Percentiles rank a stretch among this genome's conserved stretches.
Evolutionary conservation across 2,888 invertebrate genomes (phyloP).

Genomic region (Ichneumon xanthorius): DNA sequence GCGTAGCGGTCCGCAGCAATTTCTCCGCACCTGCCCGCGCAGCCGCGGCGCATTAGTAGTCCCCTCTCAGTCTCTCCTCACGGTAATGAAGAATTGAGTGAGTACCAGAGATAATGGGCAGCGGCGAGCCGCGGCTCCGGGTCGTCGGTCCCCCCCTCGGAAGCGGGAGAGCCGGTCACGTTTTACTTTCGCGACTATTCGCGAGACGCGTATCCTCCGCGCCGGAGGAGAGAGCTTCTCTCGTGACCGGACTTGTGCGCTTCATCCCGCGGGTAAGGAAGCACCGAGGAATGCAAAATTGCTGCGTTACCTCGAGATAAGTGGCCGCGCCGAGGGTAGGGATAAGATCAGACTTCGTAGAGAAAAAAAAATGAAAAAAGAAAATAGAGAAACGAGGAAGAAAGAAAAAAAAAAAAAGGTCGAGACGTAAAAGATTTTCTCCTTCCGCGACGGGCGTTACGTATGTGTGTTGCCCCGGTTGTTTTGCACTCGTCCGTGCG

Average conservation of each 20-base stretch:
- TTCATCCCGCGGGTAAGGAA: constrained; percentile 44
- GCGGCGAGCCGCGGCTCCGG: constrained; percentile 25
- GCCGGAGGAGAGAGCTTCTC: constrained; percentile 14
- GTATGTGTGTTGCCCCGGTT: constrained; percentile 7
- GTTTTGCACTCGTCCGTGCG: constrained; percentile 24
- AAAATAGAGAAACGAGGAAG: constrained; percentile 30
- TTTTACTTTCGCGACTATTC: constrained; percentile 66
- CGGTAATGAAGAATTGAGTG: constrained; percentile 67
- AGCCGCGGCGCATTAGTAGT: constrained; percentile 38
- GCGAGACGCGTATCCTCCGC: constrained; percentile 15
- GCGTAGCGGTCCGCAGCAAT: constrained; percentile 50
- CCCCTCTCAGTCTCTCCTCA: constrained; percentile 49
- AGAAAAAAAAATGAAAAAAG: constrained; percentile 7
- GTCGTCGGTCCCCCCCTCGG: constrained; percentile 24
- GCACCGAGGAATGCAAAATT: constrained; percentile 63
- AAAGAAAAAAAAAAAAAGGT: constrained; percentile 23
- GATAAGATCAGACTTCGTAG: constrained; percentile 30
- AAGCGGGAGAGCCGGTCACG: constrained; percentile 42
- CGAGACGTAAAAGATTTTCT: constrained; percentile 31
- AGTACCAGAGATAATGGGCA: constrained; percentile 61
- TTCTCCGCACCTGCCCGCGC: constrained; percentile 61
- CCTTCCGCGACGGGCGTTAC: constrained; percentile 9
- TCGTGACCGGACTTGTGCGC: constrained; percentile 22
- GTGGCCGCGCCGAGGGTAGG: background rate
- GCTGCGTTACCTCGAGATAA: constrained; percentile 33